Evolutionary conservation across 2,888 invertebrate species (phyloP).

Genomic region (Conistra vaccinii): DNA sequence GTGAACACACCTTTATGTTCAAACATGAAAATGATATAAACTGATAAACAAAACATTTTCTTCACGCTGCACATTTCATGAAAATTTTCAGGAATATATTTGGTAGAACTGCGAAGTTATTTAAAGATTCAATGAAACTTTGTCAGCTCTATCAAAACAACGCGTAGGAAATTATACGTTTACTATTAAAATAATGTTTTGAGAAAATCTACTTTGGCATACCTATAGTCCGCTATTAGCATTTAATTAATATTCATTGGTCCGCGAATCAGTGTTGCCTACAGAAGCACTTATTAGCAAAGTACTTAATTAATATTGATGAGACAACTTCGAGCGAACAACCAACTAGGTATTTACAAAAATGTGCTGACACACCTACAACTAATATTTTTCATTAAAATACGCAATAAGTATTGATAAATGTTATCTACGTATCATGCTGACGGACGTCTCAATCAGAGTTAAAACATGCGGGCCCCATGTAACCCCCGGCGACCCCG

Average conservation of each 20-base stretch:
- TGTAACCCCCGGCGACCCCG: slow-evolving; percentile 26
- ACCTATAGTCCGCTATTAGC: slow-evolving; percentile 29
- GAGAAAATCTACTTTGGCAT: slow-evolving; percentile 16
- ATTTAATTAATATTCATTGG: slow-evolving; percentile 53
- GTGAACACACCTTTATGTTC: background rate
- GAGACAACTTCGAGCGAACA: slow-evolving; percentile 9
- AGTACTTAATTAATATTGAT: slow-evolving; percentile 47
- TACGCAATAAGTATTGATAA: slow-evolving; percentile 9
- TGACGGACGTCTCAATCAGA: slow-evolving; percentile 40
- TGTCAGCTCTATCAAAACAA: slow-evolving; percentile 13
- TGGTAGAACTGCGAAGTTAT: background rate
- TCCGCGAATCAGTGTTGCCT: slow-evolving; percentile 16
- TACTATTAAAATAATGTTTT: slow-evolving; percentile 27
- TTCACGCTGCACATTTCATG: background rate
- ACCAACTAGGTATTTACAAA: slow-evolving; percentile 21
- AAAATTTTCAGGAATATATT: background rate
- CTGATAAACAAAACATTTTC: background rate
- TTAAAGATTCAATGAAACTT: background rate
- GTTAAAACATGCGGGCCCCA: slow-evolving; percentile 36
- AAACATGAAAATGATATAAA: background rate
- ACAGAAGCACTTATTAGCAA: slow-evolving; percentile 17
- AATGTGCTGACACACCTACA: slow-evolving; percentile 9
- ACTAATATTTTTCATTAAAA: slow-evolving; percentile 4
- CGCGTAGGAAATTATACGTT: background rate
- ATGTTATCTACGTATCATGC: slow-evolving; percentile 18